A percentile compares a stretch with the other conserved stretches of the same genome.
Conservation (phyloP, 1,140 invertebrate species). For the Neodiprion fabricii region DNA sequence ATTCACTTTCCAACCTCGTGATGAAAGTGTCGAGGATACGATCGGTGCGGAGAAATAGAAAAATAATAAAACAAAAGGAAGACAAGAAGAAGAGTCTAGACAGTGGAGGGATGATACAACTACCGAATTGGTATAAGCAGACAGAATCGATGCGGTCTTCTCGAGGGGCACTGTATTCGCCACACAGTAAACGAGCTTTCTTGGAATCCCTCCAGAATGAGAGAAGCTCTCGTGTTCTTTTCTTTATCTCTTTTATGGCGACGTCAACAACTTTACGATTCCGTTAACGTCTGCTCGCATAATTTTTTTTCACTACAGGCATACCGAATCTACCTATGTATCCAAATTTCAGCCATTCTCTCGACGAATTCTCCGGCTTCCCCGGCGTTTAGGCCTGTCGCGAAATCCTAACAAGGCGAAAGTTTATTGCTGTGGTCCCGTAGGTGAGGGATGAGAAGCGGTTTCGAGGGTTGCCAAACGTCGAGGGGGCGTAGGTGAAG, state of each 20-base stretch:
- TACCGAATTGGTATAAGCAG: not conserved
- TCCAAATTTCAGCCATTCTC: not conserved
- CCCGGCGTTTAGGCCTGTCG: not conserved
- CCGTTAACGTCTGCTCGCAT: not conserved
- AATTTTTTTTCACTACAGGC: not conserved
- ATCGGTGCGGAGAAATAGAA: not conserved
- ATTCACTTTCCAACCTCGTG: too few species aligned
- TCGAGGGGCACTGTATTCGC: not conserved
- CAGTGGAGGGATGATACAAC: not conserved
- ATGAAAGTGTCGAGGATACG: not conserved
- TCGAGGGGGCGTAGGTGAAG: constrained; percentile 31
- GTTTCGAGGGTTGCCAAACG: constrained; percentile 5
- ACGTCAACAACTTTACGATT: not conserved
- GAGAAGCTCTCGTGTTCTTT: too few species aligned
- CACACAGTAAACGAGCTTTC: not conserved
- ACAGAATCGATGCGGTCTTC: not conserved
- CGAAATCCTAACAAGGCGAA: constrained; percentile 48
- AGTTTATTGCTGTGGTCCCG: constrained; percentile 50
- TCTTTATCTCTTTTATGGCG: too few species aligned
- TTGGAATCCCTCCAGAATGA: not conserved
- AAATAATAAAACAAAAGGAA: too few species aligned
- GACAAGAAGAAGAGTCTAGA: not conserved
- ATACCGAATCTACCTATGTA: not conserved
- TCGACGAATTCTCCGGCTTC: too few species aligned
- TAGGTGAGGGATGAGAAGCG: constrained; percentile 2